These are phyloP conservation scores for Tarsius wallacei DNA, from an alignment of 2,797 vertebrate genomes.

Conservation along the genomic window DNA sequence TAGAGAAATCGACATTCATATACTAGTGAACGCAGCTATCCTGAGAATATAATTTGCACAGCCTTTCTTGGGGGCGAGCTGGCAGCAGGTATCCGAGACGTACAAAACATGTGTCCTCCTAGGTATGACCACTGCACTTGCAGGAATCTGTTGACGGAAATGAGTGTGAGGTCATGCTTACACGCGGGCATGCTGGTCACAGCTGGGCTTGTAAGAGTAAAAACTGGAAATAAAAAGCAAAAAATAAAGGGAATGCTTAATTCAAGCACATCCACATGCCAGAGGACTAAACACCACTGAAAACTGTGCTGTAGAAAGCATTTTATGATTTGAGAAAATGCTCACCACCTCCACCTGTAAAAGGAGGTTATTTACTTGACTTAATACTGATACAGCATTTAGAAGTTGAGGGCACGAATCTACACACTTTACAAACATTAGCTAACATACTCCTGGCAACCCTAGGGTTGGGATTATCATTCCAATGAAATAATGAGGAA, in stretches of 20 bases:
- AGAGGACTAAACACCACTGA: too few species aligned
- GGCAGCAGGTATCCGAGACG: neutral
- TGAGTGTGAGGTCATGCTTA: neutral
- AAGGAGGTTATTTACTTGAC: constrained; percentile 15
- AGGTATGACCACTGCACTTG: neutral
- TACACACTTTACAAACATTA: constrained; percentile 55
- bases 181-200: neutral
- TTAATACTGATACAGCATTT: constrained; percentile 28
- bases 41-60: neutral
- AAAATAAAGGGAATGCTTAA: neutral
- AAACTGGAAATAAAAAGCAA: constrained; percentile 24
- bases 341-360: neutral
- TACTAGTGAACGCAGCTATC: neutral
- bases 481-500: neutral
- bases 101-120: neutral
- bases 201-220: constrained; percentile 16
- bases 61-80: neutral
- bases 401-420: neutral
- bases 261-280: too few species aligned
- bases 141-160: neutral
- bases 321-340: constrained; percentile 37
- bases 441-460: constrained; percentile 8
- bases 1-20: neutral
- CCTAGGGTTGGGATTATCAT: neutral
- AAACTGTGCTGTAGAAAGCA: too few species aligned